phyloP scores from a whole-genome alignment of 64 coral and sea anemone species.

The Montipora sp. region DNA sequence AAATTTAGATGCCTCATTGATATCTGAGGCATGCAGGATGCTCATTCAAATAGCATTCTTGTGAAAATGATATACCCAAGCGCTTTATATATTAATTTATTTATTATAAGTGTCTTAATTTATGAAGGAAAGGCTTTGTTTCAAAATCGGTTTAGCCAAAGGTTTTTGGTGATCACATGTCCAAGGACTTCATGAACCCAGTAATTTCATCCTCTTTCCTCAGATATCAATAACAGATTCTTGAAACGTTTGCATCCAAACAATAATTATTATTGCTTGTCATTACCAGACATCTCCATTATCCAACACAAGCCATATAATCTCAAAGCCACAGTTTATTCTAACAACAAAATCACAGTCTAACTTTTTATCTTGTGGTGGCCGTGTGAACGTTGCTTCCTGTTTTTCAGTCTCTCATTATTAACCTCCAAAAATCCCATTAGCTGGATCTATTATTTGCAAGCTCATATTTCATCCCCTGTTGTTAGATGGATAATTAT shows the following conservation, averaged over 20 bases:
- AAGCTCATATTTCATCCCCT: background rate
- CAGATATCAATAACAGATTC: background rate
- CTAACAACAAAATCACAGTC: background rate
- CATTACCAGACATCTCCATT: too few relatives aligned
- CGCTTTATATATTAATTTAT: background rate
- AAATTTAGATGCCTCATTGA: background rate
- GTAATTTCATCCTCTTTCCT: background rate
- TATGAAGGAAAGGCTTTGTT: too few relatives aligned
- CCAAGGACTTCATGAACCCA: background rate
- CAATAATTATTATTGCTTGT: background rate
- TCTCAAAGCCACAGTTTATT: background rate
- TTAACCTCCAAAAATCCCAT: background rate
- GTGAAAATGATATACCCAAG: background rate
- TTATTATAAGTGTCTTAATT: background rate
- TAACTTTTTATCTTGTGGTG: constrained; percentile 22
- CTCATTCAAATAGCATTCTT: background rate
- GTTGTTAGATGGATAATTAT: too few relatives aligned
- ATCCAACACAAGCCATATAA: too few relatives aligned
- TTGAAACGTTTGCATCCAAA: background rate
- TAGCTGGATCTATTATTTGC: background rate
- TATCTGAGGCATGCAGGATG: background rate
- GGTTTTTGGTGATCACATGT: too few relatives aligned
- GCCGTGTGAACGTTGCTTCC: background rate
- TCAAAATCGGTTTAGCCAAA: background rate
- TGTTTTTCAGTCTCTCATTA: background rate